Conservation (phyloP, 2,888 invertebrate genomes). For the Pinctada fucata region DNA sequence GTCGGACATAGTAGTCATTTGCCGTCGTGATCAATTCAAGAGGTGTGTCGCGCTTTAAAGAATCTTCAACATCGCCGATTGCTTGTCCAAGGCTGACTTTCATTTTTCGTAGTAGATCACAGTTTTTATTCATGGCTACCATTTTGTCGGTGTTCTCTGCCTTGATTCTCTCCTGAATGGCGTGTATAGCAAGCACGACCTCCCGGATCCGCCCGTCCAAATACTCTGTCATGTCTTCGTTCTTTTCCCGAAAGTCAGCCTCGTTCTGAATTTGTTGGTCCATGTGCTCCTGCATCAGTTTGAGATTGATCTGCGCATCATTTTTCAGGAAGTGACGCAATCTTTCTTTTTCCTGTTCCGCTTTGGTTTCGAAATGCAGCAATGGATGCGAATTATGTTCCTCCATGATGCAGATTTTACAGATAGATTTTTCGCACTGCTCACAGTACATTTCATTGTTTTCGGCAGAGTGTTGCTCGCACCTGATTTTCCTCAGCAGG, state of each 20-base stretch:
- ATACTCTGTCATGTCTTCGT: background rate
- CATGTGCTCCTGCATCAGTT: background rate
- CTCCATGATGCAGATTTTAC: slow-evolving; percentile 2
- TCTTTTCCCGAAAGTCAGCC: background rate
- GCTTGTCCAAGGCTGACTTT: background rate
- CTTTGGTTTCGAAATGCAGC: slow-evolving; percentile 5
- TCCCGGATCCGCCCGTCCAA: background rate
- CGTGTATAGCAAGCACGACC: background rate
- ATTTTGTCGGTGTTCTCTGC: background rate
- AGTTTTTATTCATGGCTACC: slow-evolving; percentile 3
- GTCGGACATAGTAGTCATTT: background rate
- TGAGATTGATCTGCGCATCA: background rate
- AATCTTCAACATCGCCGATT: background rate
- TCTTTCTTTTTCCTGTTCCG: slow-evolving; percentile 6
- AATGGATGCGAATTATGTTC: slow-evolving; percentile 5
- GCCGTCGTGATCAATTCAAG: slow-evolving; percentile 2
- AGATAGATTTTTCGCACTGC: slow-evolving; percentile 12
- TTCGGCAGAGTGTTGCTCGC: background rate
- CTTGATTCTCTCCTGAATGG: background rate
- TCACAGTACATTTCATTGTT: slow-evolving; percentile 5
- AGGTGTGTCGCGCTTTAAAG: background rate
- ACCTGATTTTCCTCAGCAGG: background rate
- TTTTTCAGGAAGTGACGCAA: background rate
- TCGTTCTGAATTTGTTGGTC: background rate
- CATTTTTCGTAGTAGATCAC: background rate